Percentiles rank a stretch among this genome's conserved stretches.
Evolutionary conservation across 2,113 vertebrate genomes (phyloP).

Genomic region (Anoplopoma fimbria): DNA sequence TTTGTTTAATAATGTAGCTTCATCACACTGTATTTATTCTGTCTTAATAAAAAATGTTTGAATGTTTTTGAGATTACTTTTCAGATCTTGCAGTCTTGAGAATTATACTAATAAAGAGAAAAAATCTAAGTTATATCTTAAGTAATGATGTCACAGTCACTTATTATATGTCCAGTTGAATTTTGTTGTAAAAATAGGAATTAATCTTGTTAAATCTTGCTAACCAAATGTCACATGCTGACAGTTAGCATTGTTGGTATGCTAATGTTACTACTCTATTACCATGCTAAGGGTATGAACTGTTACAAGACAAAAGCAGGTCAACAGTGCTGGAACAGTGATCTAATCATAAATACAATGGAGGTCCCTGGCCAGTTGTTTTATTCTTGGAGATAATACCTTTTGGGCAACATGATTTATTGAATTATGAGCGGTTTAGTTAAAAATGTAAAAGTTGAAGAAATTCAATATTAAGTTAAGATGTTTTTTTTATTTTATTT

Average conservation of each 20-base stretch:
- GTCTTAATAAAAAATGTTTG: slow-evolving; percentile 60
- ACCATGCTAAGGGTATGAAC: not conserved
- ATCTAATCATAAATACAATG: slow-evolving; percentile 26
- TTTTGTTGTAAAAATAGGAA: not conserved
- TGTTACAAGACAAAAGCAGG: not conserved
- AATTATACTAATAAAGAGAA: not conserved
- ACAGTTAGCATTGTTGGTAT: not conserved
- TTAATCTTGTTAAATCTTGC: too few species aligned
- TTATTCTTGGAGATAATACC: not conserved
- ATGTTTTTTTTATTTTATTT: not conserved
- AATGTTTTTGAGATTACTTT: not conserved
- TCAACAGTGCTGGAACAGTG: not conserved
- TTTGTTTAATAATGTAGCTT: slow-evolving; percentile 54
- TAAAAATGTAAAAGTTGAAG: slow-evolving; percentile 1
- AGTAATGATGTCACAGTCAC: not conserved
- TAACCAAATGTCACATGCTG: not conserved
- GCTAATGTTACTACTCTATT: not conserved
- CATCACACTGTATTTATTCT: slow-evolving; percentile 52
- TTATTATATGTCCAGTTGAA: not conserved
- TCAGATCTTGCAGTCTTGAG: not conserved
- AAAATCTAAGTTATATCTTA: not conserved
- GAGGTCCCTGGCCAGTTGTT: not conserved
- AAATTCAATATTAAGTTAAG: not conserved
- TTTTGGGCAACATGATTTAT: not conserved
- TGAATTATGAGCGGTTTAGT: not conserved